These are phyloP conservation scores for Ylistrum balloti DNA, from an alignment of 1,140 invertebrate genomes.

Conservation along the genomic window DNA sequence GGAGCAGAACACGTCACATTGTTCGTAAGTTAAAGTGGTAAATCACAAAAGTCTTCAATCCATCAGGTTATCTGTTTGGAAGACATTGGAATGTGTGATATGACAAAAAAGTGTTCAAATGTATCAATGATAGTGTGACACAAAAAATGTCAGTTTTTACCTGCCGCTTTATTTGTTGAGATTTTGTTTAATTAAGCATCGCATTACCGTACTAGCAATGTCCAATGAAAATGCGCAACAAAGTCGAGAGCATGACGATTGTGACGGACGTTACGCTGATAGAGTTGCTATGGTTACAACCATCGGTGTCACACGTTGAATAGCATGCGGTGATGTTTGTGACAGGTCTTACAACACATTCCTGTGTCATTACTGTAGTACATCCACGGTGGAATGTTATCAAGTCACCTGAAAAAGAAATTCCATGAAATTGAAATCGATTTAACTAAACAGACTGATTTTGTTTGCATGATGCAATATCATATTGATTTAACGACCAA, in stretches of 20 bases:
- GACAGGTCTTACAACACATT: not conserved
- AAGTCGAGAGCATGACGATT: not conserved
- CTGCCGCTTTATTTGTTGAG: not conserved
- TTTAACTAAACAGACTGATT: too few species aligned
- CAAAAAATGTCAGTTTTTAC: not conserved
- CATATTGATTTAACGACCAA: too few species aligned
- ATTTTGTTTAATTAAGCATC: not conserved
- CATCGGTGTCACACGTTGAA: not conserved
- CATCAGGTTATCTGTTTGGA: not conserved
- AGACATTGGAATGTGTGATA: not conserved
- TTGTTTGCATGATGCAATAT: too few species aligned
- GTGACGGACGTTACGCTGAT: not conserved
- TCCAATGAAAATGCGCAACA: not conserved
- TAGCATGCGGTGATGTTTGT: conserved; percentile 14
- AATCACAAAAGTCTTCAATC: too few species aligned
- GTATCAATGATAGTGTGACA: not conserved
- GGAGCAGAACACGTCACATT: too few species aligned
- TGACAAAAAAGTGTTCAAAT: not conserved
- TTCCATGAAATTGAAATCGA: too few species aligned
- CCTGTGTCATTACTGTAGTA: not conserved
- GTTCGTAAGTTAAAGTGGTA: too few species aligned
- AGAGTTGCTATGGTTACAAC: conserved; percentile 2
- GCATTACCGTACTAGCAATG: not conserved
- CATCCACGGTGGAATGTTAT: not conserved
- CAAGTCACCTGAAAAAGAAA: not conserved